Evolutionary conservation across 2,113 vertebrate species (phyloP), one percentile per base, ranked within the genome.

Genomic region (Aspiorhynchus laticeps): DNA sequence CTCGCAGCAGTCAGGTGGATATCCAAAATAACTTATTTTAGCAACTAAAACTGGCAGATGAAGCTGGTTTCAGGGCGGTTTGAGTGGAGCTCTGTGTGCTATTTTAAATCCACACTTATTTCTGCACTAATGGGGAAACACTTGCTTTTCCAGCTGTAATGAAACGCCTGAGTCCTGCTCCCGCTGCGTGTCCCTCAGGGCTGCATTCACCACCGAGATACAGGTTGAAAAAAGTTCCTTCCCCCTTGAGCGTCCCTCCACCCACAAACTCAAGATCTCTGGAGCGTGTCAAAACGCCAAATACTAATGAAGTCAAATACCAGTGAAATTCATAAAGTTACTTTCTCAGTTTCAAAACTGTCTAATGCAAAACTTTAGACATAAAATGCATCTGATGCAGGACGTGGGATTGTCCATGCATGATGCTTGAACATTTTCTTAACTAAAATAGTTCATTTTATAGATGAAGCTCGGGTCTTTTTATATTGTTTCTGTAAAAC

Each of bases 41-140:
- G 41, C 43, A n/a, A 46, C 73, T 46, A 75, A 15, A 75, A 41
- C 19, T 53, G 48, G 83, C 24, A 73, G 36, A 84, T 69, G 51
- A 48, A 24, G 26, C 43, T 67, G 41, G 59, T 86, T 73, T 80
- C 15, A 83, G 26, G 46, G n/a, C 19, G 12, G 63, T 43, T 51
- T 17, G 28, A 65, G 2, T 28, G 43, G 33, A 41, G 79, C 51
- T 43, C 53, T n/a, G 15, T 88, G 61, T 61, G 19, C 15, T 59
- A 59, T 73, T 67, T 80, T 67, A 61, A 33, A 82, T 77, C 69
- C 17, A 31, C 26, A 38, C 53, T 89, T 86, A 76, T 77, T 78
- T 71, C 76, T 51, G 63, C 26, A 76, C 75, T 86, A 84, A 88
- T 89, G 75, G 78, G 78, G 33, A 33, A 69, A 81, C 7, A 14